Percentiles rank a stretch among this genome's conserved stretches.
Conservation (phyloP, 1,140 invertebrate genomes). For the Melanaphis sacchari region DNA sequence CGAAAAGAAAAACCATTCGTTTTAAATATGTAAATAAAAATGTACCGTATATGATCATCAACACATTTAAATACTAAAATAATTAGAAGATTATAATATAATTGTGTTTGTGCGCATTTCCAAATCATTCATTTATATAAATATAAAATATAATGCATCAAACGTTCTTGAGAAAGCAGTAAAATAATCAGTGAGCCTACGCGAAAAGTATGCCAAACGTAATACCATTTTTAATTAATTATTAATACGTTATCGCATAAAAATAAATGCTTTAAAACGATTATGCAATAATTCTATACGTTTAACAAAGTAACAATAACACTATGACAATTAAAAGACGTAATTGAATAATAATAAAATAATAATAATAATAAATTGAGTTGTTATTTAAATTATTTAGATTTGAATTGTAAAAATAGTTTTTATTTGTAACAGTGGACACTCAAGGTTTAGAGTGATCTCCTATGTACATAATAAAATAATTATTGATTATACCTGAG, state of each 20-base stretch:
- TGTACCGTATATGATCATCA: background rate
- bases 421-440: background rate
- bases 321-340: background rate
- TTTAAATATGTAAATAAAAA: slow-evolving; percentile 7
- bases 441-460: background rate
- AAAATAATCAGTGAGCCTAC: background rate
- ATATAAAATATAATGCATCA: background rate
- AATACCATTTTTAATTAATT: background rate
- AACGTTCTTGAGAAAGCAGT: slow-evolving; percentile 16
- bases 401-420: background rate
- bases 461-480: background rate
- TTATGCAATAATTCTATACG: background rate
- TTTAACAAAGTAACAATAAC: background rate
- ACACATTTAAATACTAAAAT: slow-evolving; percentile 12
- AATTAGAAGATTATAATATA: background rate
- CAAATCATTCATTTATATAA: background rate
- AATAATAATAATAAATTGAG: background rate
- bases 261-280: slow-evolving; percentile 7
- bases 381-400: background rate
- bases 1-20: background rate
- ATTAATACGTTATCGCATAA: background rate
- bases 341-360: background rate
- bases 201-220: background rate
- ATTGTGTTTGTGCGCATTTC: background rate
- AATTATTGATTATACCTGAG: background rate